Conservation (phyloP, 2,797 vertebrate species). For the Sebastes oblongus region DNA sequence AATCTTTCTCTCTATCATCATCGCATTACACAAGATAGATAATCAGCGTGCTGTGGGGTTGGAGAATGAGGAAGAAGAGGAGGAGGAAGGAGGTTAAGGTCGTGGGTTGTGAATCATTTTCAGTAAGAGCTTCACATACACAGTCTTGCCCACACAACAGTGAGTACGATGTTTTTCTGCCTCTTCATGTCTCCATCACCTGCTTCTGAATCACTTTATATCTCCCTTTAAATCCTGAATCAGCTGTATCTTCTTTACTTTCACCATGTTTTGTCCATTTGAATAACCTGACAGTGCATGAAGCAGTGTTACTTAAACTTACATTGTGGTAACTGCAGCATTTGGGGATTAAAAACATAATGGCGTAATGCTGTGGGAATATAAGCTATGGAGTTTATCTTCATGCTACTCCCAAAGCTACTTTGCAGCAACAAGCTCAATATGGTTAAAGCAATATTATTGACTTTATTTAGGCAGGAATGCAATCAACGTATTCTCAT, state of each 20-base stretch:
- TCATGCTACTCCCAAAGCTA: background rate
- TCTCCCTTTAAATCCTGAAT: background rate
- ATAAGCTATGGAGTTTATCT: background rate
- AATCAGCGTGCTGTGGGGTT: background rate
- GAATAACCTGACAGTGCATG: background rate
- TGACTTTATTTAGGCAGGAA: background rate
- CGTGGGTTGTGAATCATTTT: background rate
- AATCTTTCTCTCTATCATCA: background rate
- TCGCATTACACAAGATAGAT: slow-evolving; percentile 9
- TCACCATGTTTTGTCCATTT: background rate
- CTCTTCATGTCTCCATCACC: background rate
- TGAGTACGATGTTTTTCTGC: background rate
- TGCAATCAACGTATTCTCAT: too few relatives aligned
- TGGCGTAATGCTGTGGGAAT: background rate
- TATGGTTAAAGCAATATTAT: background rate
- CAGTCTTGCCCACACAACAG: background rate
- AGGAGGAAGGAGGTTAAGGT: background rate
- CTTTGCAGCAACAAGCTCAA: background rate
- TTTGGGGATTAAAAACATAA: background rate
- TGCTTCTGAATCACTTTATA: background rate
- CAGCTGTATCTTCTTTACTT: background rate
- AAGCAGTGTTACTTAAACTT: background rate
- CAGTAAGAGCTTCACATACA: background rate
- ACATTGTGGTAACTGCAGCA: background rate
- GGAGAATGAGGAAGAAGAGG: background rate